Conservation (phyloP, 2,797 vertebrate species). For the Nyctibius grandis region DNA sequence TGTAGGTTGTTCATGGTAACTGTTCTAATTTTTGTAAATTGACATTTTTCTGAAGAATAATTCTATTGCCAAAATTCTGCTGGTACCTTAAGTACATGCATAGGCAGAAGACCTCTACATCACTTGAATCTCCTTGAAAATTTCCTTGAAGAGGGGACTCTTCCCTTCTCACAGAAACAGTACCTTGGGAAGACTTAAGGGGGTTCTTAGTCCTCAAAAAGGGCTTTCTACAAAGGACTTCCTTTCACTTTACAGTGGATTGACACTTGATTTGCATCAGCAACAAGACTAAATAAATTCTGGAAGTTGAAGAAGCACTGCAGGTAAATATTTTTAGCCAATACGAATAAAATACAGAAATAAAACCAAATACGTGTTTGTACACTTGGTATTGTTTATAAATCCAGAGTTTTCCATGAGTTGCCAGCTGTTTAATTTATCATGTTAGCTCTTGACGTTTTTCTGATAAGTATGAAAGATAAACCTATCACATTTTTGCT, state of each 20-base stretch:
- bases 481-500: slow-evolving; percentile 40
- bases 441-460: slow-evolving; percentile 24
- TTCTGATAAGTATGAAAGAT: slow-evolving; percentile 41
- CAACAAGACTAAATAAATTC: not conserved
- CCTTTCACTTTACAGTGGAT: not conserved
- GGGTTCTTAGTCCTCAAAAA: not conserved
- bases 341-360: not conserved
- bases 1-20: not conserved
- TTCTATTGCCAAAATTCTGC: not conserved
- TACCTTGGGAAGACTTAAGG: not conserved
- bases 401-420: not conserved
- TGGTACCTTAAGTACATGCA: not conserved
- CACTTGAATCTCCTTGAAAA: not conserved
- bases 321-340: not conserved
- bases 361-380: not conserved
- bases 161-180: not conserved
- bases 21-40: not conserved
- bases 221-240: not conserved
- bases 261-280: not conserved
- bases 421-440: slow-evolving; percentile 35
- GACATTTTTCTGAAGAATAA: not conserved
- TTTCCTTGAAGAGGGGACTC: not conserved
- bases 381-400: not conserved
- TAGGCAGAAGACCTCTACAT: not conserved
- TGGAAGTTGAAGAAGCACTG: not conserved